Evolutionary conservation across 2,113 vertebrate genomes (phyloP).

Genomic region (Lagopus leucura): DNA sequence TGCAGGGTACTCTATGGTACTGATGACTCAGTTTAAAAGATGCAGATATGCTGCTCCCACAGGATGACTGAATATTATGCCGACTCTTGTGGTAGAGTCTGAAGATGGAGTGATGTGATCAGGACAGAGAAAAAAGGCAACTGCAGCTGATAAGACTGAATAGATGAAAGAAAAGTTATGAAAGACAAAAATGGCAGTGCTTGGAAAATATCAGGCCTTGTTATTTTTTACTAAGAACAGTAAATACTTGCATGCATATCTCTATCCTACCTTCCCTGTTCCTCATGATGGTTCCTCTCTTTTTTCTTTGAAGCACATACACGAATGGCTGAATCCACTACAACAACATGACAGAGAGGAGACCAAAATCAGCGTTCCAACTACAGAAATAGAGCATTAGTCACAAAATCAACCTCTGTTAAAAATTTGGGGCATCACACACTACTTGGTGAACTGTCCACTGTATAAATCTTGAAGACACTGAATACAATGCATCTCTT

Average conservation of each 20-base stretch:
- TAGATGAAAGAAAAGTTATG: neutral
- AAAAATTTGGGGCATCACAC: neutral
- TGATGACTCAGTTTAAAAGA: neutral
- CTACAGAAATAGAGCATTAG: neutral
- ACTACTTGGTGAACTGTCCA: neutral
- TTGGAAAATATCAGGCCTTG: neutral
- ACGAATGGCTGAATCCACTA: neutral
- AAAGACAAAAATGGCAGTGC: neutral
- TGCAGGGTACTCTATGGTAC: neutral
- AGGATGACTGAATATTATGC: neutral
- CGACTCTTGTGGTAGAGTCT: neutral
- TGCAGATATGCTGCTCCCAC: neutral
- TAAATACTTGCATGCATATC: neutral
- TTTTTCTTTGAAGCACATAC: neutral
- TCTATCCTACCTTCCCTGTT: neutral
- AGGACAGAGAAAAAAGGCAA: neutral
- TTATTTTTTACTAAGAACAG: neutral
- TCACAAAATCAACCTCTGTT: neutral
- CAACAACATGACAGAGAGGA: neutral
- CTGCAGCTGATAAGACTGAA: neutral
- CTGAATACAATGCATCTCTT: neutral
- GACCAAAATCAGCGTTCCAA: neutral
- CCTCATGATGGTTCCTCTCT: neutral
- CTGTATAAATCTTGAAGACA: neutral
- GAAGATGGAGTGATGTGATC: neutral